Evolutionary conservation across 2,113 vertebrate species (phyloP).

Genomic region (Neolamprologus ventralis): DNA sequence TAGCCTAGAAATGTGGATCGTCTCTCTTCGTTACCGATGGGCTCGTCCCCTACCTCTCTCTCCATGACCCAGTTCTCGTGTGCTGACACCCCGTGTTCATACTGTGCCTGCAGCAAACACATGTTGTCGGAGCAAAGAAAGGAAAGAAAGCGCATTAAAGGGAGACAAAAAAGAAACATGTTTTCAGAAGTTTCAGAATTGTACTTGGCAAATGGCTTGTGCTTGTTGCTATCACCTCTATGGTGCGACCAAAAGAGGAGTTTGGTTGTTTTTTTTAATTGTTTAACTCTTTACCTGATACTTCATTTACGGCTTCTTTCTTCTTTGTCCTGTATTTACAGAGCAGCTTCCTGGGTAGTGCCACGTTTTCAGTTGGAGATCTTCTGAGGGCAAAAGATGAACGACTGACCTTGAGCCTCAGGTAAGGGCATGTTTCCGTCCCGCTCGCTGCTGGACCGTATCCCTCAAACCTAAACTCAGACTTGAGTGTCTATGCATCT

Average conservation of each 20-base stretch:
- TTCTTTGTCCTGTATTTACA: conserved; percentile 61
- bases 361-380: conserved; percentile 86
- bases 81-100: conserved; percentile 40
- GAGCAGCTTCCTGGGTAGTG: conserved; percentile 86
- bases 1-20: conserved; percentile 20
- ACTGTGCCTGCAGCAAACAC: conserved; percentile 44
- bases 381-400: conserved; percentile 88
- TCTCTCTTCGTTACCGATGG: conserved; percentile 56
- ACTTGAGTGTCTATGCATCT: neutral
- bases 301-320: neutral
- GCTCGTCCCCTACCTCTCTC: conserved; percentile 33
- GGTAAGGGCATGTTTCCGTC: conserved; percentile 68
- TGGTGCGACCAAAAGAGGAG: neutral
- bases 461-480: neutral
- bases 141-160: neutral
- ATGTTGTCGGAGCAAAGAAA: conserved; percentile 32
- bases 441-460: neutral
- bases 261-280: neutral
- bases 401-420: conserved; percentile 83
- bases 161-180: neutral
- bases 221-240: neutral
- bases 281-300: neutral
- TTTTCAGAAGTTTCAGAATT: neutral
- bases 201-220: neutral
- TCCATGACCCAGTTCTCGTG: conserved; percentile 60